Base-by-base conservation (phyloP, 2,113 vertebrate species). In the Willisornis vidua region DNA sequence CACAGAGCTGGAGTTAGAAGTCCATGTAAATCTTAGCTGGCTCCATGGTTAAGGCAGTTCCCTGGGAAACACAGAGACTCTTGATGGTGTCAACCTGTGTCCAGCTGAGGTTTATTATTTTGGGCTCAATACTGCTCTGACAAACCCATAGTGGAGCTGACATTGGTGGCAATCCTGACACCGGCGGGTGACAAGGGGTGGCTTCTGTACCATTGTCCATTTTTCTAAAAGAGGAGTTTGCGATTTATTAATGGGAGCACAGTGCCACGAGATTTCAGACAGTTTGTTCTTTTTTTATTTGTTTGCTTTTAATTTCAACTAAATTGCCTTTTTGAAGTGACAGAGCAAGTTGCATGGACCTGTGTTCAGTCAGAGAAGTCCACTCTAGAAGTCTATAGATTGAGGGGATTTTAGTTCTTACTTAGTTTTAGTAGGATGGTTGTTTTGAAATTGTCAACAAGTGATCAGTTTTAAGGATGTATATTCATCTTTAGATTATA, bases 41-140 rank as follows among this genome's bases (percentile, higher is more conserved):
- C 77, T 93, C 43, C 29, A 16, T 31, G 52, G 70, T 72, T 72
- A 82, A 93, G 46, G 26, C 29, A 24, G 29, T 61, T 85, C 74
- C 61, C 66, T 91, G 77, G 39, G 78, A 91, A 82, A 72, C 65
- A 78, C 18, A 48, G 33, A 82, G 48, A 28, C 17, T 67, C 63
- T 71, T 66, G 20, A 17, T 51, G 45, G 48, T 39, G 45, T 91
- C 4, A 9, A 45, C 73, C 57, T 78, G 12, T 74, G n/a, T 57
- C 61, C 57, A 43, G 73, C 68, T 96, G 66, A 20, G 26, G 6
- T 85, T 89, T 85, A 63, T 87, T 91, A 87, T 55, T 75, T 24
- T 89, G 72, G 70, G 35, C 48, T 89, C 43, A 39, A 0, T 22
- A 26, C 23, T 82, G 20, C 43, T 85, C 39, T 74, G 43, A 57